Percentiles rank a stretch among this genome's conserved stretches.
These are phyloP conservation scores for Benitochromis conjunctus DNA, from an alignment of 2,113 vertebrate genomes.

Conservation along the genomic window DNA sequence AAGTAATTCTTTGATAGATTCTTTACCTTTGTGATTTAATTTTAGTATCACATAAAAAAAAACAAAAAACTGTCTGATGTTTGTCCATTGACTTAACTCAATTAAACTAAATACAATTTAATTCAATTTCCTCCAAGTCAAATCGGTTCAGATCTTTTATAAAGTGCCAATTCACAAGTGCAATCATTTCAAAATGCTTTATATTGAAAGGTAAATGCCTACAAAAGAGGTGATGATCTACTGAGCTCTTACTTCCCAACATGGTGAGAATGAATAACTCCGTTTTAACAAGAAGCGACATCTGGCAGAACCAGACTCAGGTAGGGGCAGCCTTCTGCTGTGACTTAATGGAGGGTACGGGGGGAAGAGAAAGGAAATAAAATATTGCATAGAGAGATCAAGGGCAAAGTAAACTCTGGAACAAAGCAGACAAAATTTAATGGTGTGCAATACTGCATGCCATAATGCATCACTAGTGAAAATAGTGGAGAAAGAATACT, in stretches of 20 bases:
- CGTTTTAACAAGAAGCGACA: neutral
- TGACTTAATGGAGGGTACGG: neutral
- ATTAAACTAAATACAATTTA: neutral
- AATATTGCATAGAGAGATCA: neutral
- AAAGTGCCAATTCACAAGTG: neutral
- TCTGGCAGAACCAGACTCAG: neutral
- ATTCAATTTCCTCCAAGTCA: neutral
- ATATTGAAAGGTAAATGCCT: neutral
- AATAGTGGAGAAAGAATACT: neutral
- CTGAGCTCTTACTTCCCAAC: neutral
- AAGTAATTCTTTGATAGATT: fast-evolving
- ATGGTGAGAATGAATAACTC: neutral
- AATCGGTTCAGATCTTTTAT: neutral
- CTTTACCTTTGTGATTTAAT: neutral
- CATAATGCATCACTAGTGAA: neutral
- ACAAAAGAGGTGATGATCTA: neutral
- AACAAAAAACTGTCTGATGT: neutral
- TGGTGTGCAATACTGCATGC: neutral
- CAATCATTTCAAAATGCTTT: neutral
- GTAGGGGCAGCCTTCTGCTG: neutral
- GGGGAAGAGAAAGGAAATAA: neutral
- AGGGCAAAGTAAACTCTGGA: neutral
- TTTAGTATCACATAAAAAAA: neutral
- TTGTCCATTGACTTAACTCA: neutral
- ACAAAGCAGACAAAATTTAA: neutral